A percentile compares a stretch with the other conserved stretches of the same genome.
Conservation (phyloP, 2,797 vertebrate genomes). For the Fistularia commersonii region DNA sequence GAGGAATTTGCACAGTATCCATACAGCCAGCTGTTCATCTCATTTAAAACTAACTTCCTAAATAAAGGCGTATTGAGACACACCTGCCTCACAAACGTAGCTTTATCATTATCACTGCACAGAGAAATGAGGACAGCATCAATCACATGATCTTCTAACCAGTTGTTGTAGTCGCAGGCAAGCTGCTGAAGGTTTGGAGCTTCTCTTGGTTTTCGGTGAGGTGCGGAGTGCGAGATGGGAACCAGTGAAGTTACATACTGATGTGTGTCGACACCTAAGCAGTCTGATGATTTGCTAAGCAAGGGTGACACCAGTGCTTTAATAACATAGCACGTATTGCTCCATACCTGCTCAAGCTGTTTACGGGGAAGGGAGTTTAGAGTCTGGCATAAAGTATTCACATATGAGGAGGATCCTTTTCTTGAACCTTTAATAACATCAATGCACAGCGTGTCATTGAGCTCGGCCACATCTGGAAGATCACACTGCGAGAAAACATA, state of each 20-base stretch:
- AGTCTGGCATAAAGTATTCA: slow-evolving; percentile 62
- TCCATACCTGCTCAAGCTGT: slow-evolving; percentile 62
- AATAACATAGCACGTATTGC: slow-evolving; percentile 58
- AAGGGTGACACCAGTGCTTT: slow-evolving; percentile 48
- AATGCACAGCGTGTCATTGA: slow-evolving; percentile 72
- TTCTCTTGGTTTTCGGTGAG: slow-evolving; percentile 41
- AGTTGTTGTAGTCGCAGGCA: slow-evolving; percentile 70
- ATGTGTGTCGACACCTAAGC: slow-evolving; percentile 1
- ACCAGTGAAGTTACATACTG: neutral
- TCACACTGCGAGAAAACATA: slow-evolving; percentile 54
- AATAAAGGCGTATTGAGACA: slow-evolving; percentile 60
- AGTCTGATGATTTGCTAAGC: slow-evolving; percentile 43
- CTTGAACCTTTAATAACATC: slow-evolving; percentile 41
- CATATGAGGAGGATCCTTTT: slow-evolving; percentile 19
- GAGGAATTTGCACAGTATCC: slow-evolving; percentile 67
- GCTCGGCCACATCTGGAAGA: slow-evolving; percentile 41
- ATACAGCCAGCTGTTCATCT: slow-evolving; percentile 71
- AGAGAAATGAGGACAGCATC: slow-evolving; percentile 65
- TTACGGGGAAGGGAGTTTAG: slow-evolving; percentile 50
- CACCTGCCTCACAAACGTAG: slow-evolving; percentile 63
- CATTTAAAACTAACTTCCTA: slow-evolving; percentile 54
- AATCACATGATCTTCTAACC: slow-evolving; percentile 42
- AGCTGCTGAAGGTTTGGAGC: slow-evolving; percentile 66
- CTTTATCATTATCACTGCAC: slow-evolving; percentile 70
- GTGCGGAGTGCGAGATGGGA: neutral